Base-by-base conservation (phyloP, 1,140 invertebrate genomes). In the Heliconius melpomene region DNA sequence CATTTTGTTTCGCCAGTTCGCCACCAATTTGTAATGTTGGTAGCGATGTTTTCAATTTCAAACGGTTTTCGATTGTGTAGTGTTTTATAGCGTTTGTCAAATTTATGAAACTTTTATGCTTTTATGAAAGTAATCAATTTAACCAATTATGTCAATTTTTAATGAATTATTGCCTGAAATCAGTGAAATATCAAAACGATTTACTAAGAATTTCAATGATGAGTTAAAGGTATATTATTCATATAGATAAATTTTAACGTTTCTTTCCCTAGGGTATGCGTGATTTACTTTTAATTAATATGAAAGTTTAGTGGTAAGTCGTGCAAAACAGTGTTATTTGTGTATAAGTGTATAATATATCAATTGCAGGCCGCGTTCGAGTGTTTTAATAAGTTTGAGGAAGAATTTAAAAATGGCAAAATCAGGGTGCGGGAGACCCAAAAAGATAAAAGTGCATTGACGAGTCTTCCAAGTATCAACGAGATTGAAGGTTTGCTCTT, bases 61-160 rank as follows among this genome's bases (percentile, higher is more conserved):
- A 92, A 91, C 91, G 89, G 91, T 91, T 92, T 92, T 92, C 89
- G 86, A 89, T 89, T 85, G 86, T 89, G 86, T 89, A 85, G 86
- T 88, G 87, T 91, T 93, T 85, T 88, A 88, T 84, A 86, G 87
- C 87, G 86, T 90, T 84, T 90, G 86, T 89, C 84, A 89, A 90
- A 88, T 87, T 79, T 81, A 84, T 82, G 79, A 89, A 90, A 88
- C 84, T 89, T 86, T 88, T 86, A 71, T 82, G 83, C 84, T 89
- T 86, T 88, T 86, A 71, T 82, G 83, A 86, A 90, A 89, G 85
- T 86, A 80, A 78, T 84, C 86, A 82, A 79, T 86, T 83, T 78
- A 74, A 82, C 66, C 72, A 90, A 91, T 88, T 87, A 94, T 94
- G 92, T 92, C 91, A 74, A 87, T 92, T 85, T 94, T 93, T 84